These are phyloP conservation scores for Fukomys damarensis DNA, from an alignment of 2,113 vertebrate genomes.

Conservation along the genomic window DNA sequence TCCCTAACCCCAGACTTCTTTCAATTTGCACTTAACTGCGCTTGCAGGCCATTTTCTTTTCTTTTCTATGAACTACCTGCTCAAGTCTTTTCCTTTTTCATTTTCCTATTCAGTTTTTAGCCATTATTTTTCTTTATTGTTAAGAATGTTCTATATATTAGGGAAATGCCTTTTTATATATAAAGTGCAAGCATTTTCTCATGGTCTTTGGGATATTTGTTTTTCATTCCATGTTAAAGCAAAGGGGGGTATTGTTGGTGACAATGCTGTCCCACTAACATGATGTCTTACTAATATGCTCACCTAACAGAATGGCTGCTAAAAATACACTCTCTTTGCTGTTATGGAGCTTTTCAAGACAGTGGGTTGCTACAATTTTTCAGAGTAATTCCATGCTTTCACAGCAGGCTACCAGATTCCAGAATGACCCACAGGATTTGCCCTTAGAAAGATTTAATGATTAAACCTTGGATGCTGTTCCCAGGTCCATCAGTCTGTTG, in stretches of 20 bases:
- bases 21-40: not conserved
- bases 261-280: not conserved
- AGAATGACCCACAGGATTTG: not conserved
- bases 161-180: not conserved
- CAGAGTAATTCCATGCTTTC: not conserved
- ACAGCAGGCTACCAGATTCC: not conserved
- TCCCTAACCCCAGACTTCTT: accelerated
- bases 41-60: not conserved
- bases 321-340: accelerated
- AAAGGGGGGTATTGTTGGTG: not conserved
- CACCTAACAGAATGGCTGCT: accelerated
- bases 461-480: not conserved
- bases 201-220: not conserved
- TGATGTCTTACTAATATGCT: accelerated
- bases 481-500: accelerated
- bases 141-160: not conserved
- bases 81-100: not conserved
- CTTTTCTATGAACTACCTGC: not conserved
- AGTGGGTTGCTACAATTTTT: not conserved
- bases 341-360: accelerated
- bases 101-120: not conserved
- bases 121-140: not conserved
- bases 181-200: not conserved
- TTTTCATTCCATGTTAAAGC: not conserved
- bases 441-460: not conserved